A percentile compares a stretch with the other conserved stretches of the same genome.
Conservation (phyloP, 1,140 invertebrate genomes). For the Sycobia sp. region DNA sequence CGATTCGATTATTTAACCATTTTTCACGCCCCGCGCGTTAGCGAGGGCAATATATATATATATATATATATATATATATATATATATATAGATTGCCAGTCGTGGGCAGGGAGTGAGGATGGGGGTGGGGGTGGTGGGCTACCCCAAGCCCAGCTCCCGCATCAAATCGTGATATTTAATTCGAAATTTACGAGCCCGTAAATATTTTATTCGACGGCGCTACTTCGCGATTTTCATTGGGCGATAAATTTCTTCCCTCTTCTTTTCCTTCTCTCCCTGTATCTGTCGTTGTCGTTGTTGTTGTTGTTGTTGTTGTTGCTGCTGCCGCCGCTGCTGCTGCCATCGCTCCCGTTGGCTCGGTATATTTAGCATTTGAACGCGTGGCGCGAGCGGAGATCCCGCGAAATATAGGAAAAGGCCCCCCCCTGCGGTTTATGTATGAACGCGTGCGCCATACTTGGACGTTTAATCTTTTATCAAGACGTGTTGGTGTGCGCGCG, state of each 20-base stretch:
- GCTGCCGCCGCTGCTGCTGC: too few relatives aligned
- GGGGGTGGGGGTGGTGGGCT: too few relatives aligned
- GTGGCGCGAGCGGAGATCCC: constrained; percentile 39
- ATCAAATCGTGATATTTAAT: constrained; percentile 23
- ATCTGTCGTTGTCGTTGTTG: background rate
- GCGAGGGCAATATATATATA: too few relatives aligned
- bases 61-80: too few relatives aligned
- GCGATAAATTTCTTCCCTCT: constrained; percentile 26
- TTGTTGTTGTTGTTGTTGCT: too few relatives aligned
- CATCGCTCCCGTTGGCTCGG: too few relatives aligned
- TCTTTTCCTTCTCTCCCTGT: too few relatives aligned
- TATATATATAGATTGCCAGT: too few relatives aligned
- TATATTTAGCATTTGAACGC: too few relatives aligned
- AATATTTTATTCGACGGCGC: constrained; percentile 24
- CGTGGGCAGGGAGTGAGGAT: too few relatives aligned
- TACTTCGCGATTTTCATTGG: constrained; percentile 27
- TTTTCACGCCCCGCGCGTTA: too few relatives aligned
- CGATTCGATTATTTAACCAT: background rate
- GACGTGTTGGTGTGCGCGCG: background rate
- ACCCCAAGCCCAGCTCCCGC: too few relatives aligned
- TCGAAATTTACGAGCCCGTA: constrained; percentile 11
- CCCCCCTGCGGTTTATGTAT: constrained; percentile 44
- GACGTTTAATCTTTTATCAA: constrained; percentile 49
- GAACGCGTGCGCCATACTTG: constrained; percentile 41
- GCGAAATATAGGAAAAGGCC: constrained; percentile 47